phyloP scores from a whole-genome alignment of 2,797 vertebrate species.

The Fistularia tabacaria region DNA sequence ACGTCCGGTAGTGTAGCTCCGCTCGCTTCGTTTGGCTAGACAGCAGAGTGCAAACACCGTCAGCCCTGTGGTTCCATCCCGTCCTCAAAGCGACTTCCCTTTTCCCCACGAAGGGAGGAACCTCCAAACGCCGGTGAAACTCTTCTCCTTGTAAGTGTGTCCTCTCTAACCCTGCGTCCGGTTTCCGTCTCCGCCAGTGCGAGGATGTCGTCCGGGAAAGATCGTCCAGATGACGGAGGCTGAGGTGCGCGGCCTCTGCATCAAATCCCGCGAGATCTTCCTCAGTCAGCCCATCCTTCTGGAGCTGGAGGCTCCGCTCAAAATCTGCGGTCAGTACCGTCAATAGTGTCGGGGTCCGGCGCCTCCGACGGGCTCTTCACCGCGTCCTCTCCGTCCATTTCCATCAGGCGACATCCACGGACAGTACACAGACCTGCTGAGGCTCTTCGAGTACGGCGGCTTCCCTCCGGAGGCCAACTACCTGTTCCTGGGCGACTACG shows the following conservation, averaged over 20 bases:
- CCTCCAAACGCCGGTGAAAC: not conserved
- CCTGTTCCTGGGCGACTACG: constrained; percentile 94
- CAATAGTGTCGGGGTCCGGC: too few species aligned
- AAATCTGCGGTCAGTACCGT: constrained; percentile 88
- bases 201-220: constrained; percentile 98
- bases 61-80: too few species aligned
- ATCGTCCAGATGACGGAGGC: constrained; percentile 99
- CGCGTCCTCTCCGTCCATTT: not conserved
- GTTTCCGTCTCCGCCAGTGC: constrained; percentile 70
- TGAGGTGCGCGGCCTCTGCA: constrained; percentile 95
- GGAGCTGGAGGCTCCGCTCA: constrained; percentile 96
- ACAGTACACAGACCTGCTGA: constrained; percentile 93
- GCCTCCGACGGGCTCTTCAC: not conserved
- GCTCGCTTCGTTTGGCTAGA: too few species aligned
- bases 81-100: too few species aligned
- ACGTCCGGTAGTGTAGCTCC: too few species aligned
- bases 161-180: constrained; percentile 2
- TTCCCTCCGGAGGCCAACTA: constrained; percentile 97
- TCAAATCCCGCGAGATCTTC: constrained; percentile 98
- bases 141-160: not conserved
- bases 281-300: constrained; percentile 97
- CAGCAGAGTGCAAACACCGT: too few species aligned
- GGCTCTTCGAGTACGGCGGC: constrained; percentile 93
- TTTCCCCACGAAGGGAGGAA: too few species aligned
- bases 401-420: constrained; percentile 92